Conservation (phyloP, 2,797 vertebrate genomes). For the Parotocinclus haroldoi region DNA sequence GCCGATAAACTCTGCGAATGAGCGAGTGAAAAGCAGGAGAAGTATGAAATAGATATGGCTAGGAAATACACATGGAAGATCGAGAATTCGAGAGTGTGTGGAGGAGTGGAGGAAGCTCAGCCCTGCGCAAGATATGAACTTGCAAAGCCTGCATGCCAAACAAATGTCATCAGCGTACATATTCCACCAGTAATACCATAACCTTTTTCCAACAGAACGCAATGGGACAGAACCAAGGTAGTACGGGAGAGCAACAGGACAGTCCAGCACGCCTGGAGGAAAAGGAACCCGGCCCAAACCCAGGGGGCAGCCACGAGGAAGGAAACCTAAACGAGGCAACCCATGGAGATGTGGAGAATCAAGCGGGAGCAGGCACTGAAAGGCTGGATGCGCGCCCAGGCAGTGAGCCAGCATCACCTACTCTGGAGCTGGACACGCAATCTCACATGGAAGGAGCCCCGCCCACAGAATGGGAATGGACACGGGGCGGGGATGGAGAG, state of each 20-base stretch:
- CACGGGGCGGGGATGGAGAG: conserved; percentile 61
- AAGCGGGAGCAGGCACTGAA: conserved; percentile 46
- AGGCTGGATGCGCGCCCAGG: conserved; percentile 55
- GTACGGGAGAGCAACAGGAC: conserved; percentile 57
- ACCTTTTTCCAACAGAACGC: conserved; percentile 62
- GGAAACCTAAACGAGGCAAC: conserved; percentile 55
- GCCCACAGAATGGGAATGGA: conserved; percentile 56
- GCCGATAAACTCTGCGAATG: not conserved
- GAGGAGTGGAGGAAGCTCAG: conserved; percentile 30
- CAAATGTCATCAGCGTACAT: conserved; percentile 36
- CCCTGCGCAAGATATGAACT: conserved; percentile 42
- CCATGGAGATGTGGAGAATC: conserved; percentile 51
- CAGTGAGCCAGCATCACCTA: conserved; percentile 65
- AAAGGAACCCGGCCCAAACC: conserved; percentile 39
- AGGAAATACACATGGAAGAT: not conserved
- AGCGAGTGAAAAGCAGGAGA: not conserved
- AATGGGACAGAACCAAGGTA: conserved; percentile 78
- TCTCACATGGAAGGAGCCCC: conserved; percentile 50
- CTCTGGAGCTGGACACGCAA: conserved; percentile 54
- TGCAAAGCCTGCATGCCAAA: conserved; percentile 46
- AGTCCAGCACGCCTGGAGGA: conserved; percentile 51
- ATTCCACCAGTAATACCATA: conserved; percentile 47
- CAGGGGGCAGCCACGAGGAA: conserved; percentile 56
- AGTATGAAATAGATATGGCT: conserved; percentile 3
- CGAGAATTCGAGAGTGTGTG: conserved; percentile 25